Conservation (phyloP, 2,888 invertebrate genomes). For the Dasypolia templi region DNA sequence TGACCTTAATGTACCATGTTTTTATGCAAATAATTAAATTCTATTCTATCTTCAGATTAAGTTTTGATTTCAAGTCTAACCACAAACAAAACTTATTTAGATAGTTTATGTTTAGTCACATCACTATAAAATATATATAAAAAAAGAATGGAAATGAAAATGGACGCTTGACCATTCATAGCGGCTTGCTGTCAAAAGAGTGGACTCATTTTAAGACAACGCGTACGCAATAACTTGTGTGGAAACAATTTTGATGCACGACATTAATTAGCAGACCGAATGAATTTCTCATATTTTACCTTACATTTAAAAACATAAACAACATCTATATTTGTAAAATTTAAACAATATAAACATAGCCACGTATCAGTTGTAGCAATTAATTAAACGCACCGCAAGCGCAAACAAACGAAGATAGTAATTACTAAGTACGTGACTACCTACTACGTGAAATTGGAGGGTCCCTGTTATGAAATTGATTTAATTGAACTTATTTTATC, state of each 20-base stretch:
- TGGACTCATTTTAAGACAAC: conserved; percentile 77
- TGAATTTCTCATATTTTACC: conserved; percentile 74
- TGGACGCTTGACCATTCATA: conserved; percentile 87
- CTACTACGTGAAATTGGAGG: conserved; percentile 39
- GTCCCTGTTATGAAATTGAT: conserved; percentile 37
- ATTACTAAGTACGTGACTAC: conserved; percentile 7
- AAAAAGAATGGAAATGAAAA: conserved; percentile 80
- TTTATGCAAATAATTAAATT: too few relatives aligned
- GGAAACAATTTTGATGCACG: conserved; percentile 70
- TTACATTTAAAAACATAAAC: conserved; percentile 37
- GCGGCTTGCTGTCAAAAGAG: conserved; percentile 90
- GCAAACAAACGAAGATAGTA: conserved; percentile 13
- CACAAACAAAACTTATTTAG: neutral
- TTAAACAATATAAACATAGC: conserved; percentile 9
- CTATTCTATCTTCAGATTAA: too few relatives aligned
- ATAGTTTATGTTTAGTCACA: neutral
- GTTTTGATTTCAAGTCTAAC: too few relatives aligned
- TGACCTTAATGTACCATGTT: too few relatives aligned
- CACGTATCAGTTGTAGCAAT: conserved; percentile 44
- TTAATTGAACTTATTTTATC: conserved; percentile 67
- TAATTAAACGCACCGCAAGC: conserved; percentile 13
- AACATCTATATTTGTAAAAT: neutral
- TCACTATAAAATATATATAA: conserved; percentile 50
- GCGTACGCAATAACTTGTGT: conserved; percentile 74
- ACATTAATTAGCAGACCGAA: conserved; percentile 74